These are phyloP conservation scores for Struthidea cinerea DNA, from an alignment of 2,113 vertebrate species.

Conservation along the genomic window DNA sequence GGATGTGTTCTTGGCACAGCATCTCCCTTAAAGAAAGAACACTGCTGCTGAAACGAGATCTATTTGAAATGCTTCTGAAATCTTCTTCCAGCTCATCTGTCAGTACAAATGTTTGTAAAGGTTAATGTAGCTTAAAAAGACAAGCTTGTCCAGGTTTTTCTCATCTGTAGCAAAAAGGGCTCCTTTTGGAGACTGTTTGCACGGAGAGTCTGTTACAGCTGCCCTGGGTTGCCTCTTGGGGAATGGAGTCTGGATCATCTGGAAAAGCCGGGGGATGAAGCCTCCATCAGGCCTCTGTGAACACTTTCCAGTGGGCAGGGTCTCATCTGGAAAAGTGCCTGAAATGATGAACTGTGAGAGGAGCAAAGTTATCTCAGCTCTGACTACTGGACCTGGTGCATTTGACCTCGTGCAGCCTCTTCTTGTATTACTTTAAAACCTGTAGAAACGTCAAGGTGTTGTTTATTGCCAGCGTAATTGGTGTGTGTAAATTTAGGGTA, in stretches of 20 bases:
- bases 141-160: background rate
- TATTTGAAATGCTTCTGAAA: slow-evolving; percentile 24
- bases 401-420: background rate
- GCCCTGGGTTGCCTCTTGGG: background rate
- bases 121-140: slow-evolving; percentile 9
- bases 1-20: slow-evolving; percentile 33
- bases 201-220: background rate
- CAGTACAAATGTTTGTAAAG: background rate
- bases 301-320: background rate
- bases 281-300: background rate
- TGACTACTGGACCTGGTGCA: background rate
- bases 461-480: background rate
- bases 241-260: background rate
- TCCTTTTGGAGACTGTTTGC: background rate
- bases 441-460: background rate
- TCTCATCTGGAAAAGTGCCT: background rate
- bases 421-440: background rate
- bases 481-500: background rate
- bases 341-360: background rate
- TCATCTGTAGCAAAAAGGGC: background rate
- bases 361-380: background rate
- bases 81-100: slow-evolving; percentile 33
- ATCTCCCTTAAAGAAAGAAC: background rate
- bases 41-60: background rate
- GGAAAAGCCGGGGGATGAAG: background rate